These are phyloP conservation scores for Bruchidius siliquastri DNA, from an alignment of 2,888 invertebrate genomes.

Conservation along the genomic window DNA sequence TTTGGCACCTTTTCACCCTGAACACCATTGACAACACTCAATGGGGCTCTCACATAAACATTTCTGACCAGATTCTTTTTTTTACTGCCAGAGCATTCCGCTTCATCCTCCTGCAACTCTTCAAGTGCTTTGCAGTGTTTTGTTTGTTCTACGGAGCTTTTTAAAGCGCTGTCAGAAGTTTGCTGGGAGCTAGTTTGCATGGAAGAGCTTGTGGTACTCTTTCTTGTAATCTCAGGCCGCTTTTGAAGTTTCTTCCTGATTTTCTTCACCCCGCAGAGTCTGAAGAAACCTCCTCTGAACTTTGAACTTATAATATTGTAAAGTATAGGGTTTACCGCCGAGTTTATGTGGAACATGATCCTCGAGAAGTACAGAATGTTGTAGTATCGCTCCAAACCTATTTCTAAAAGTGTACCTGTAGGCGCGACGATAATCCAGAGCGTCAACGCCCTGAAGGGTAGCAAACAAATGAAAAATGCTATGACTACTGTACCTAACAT, in stretches of 20 bases:
- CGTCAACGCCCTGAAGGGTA: conserved; percentile 84
- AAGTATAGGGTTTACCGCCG: conserved; percentile 85
- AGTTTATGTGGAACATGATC: conserved; percentile 84
- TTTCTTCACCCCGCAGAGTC: conserved; percentile 53
- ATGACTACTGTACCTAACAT: conserved; percentile 88
- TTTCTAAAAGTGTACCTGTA: conserved; percentile 53
- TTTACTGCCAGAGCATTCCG: conserved; percentile 12
- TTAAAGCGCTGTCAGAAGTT: conserved; percentile 60
- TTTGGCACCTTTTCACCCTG: conserved; percentile 32
- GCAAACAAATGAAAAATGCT: conserved; percentile 83
- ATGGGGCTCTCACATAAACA: conserved; percentile 38
- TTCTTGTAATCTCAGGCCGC: conserved; percentile 54
- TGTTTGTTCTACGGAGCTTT: conserved; percentile 50
- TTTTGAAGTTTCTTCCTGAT: conserved; percentile 41
- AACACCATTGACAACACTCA: conserved; percentile 30
- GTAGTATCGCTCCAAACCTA: conserved; percentile 76
- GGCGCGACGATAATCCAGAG: conserved; percentile 81
- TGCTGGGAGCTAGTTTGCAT: conserved; percentile 60
- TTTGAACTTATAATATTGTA: conserved; percentile 91
- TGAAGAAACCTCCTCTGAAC: conserved; percentile 77
- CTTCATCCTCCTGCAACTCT: conserved; percentile 35
- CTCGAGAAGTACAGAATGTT: conserved; percentile 80
- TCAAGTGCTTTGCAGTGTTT: conserved; percentile 22
- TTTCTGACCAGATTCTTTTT: conserved; percentile 26
- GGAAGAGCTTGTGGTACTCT: conserved; percentile 56